Percentiles rank a stretch among this genome's conserved stretches.
Evolutionary conservation across 1,140 invertebrate genomes (phyloP).

Genomic region (Epicauta chinensis): DNA sequence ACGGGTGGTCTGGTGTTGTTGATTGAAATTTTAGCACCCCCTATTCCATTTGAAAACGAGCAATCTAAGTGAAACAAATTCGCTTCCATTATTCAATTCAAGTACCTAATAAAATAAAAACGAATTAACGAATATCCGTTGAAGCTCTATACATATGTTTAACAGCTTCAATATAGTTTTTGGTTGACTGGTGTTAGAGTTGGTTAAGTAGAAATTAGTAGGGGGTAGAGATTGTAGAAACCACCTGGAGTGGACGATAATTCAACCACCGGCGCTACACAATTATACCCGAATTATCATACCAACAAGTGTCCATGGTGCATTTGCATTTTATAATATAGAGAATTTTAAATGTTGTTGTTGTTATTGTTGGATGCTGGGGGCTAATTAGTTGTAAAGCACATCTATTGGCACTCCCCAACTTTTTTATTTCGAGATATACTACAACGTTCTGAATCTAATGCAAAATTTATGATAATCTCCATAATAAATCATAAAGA

Average conservation of each 20-base stretch:
- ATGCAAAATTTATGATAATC: slow-evolving; percentile 3
- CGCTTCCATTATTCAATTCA: too few relatives aligned
- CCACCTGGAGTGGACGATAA: slow-evolving; percentile 26
- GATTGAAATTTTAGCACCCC: too few relatives aligned
- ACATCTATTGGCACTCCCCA: slow-evolving; percentile 9
- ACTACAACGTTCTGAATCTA: slow-evolving; percentile 4
- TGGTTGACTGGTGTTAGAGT: too few relatives aligned
- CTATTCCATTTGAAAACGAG: too few relatives aligned
- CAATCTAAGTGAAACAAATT: too few relatives aligned
- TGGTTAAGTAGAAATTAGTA: slow-evolving; percentile 8
- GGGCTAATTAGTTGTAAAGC: slow-evolving; percentile 22
- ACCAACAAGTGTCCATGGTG: slow-evolving; percentile 23
- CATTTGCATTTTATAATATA: slow-evolving; percentile 26
- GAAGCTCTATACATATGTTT: too few relatives aligned
- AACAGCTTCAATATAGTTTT: too few relatives aligned
- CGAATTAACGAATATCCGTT: too few relatives aligned
- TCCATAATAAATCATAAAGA: background rate
- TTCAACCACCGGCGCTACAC: slow-evolving; percentile 23
- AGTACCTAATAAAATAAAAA: too few relatives aligned
- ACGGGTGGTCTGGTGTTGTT: too few relatives aligned
- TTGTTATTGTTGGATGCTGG: slow-evolving; percentile 1
- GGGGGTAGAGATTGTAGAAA: slow-evolving; percentile 8
- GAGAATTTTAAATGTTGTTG: background rate
- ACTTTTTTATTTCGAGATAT: too few relatives aligned
- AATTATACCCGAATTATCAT: slow-evolving; percentile 32